Conservation (phyloP, 1,140 invertebrate species). For the Ooceraea biroi region DNA sequence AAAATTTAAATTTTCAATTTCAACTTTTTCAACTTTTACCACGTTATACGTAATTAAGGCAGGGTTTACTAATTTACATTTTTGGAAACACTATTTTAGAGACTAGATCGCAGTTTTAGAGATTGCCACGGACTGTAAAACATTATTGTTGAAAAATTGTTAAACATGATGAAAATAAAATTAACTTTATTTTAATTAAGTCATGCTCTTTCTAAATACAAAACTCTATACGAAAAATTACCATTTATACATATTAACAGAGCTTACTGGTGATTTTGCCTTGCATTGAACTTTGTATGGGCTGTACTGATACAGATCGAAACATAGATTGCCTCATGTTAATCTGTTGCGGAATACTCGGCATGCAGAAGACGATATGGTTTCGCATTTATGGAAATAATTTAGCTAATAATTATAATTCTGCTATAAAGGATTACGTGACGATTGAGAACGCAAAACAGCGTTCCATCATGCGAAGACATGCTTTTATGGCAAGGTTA, state of each 20-base stretch:
- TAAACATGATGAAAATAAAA: neutral
- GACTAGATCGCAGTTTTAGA: neutral
- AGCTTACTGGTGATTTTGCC: neutral
- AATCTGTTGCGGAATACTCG: slow-evolving; percentile 24
- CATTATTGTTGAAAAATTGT: neutral
- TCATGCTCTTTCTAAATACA: neutral
- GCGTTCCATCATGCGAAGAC: slow-evolving; percentile 30
- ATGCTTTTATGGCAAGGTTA: slow-evolving; percentile 40
- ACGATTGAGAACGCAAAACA: neutral
- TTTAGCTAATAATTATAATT: slow-evolving; percentile 46
- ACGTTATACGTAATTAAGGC: neutral
- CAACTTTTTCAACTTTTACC: neutral
- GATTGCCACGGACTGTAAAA: neutral
- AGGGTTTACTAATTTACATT: too few relatives aligned
- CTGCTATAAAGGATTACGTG: slow-evolving; percentile 32
- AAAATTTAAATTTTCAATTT: neutral
- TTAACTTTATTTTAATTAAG: neutral
- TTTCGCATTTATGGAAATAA: slow-evolving; percentile 4
- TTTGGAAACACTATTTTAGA: neutral
- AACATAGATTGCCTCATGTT: slow-evolving; percentile 50
- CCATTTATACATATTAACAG: slow-evolving; percentile 44
- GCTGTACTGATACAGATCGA: slow-evolving; percentile 26
- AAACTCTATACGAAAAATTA: neutral
- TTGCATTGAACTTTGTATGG: slow-evolving; percentile 26
- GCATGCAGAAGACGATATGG: slow-evolving; percentile 24